phyloP scores from a whole-genome alignment of 2,888 invertebrate genomes.

The Aleiodes alternator region DNA sequence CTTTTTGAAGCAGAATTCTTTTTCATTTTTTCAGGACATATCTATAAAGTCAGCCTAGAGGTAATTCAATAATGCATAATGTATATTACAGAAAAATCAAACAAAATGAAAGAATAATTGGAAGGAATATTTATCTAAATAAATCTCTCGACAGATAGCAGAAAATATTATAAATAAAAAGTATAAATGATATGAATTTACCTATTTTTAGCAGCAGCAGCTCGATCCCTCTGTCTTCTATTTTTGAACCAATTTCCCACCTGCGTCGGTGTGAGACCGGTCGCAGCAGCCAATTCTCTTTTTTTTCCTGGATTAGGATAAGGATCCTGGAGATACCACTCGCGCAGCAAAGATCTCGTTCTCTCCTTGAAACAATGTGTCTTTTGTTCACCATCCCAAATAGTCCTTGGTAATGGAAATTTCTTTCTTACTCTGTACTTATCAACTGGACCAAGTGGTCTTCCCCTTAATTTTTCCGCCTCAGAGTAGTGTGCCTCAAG shows the following conservation, averaged over 20 bases:
- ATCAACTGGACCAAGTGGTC: conserved; percentile 95
- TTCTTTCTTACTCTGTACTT: conserved; percentile 96
- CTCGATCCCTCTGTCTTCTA: conserved; percentile 89
- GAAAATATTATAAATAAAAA: no score
- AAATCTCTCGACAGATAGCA: no score
- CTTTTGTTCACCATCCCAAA: conserved; percentile 98
- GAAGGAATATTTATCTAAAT: no score
- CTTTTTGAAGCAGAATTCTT: not conserved
- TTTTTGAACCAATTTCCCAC: conserved; percentile 97
- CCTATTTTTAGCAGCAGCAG: conserved; percentile 97
- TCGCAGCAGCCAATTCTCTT: conserved; percentile 91
- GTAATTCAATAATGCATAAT: not conserved
- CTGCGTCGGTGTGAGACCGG: conserved; percentile 94
- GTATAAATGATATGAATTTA: conserved; percentile 75
- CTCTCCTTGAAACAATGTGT: conserved; percentile 98
- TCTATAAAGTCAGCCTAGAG: not conserved
- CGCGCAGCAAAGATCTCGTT: conserved; percentile 93
- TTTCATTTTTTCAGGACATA: no score
- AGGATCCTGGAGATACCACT: conserved; percentile 99
- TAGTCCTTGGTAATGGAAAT: conserved; percentile 93
- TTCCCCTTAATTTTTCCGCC: conserved; percentile 91
- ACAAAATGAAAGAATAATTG: not conserved
- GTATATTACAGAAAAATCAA: not conserved
- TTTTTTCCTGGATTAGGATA: conserved; percentile 97
- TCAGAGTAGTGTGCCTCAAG: conserved; percentile 95